Base-by-base conservation (phyloP, 2,888 invertebrate species). In the Synergus umbraculus region DNA sequence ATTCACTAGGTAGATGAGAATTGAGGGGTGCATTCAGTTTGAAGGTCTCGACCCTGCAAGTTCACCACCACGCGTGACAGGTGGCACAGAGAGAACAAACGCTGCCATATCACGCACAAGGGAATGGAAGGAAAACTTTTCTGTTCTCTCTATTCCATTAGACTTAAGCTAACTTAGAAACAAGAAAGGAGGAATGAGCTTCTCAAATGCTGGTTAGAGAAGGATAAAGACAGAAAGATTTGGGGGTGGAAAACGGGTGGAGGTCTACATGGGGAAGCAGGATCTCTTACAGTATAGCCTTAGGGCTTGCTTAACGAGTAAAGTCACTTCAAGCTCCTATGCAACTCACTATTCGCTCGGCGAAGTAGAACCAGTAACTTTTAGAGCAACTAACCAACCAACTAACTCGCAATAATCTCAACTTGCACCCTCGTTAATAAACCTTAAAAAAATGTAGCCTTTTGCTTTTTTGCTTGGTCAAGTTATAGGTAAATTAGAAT, bases 221-320 rank as follows among this genome's bases (percentile, higher is more conserved):
- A 37, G 5, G 64, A 43, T 58, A 76, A 37, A 77, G 76, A 49
- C 60, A 77, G 76, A 81, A 78, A 66, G 79, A 49, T 49, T 49
- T 49, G 0, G 49, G 15, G 2, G 10, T n/a, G 8, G 49, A 49
- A 49, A 49, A 7, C 15, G 15, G 49, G 7, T 49, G 5, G n/a
- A 49, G 60, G 3, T 60, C 60, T 60, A 22, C 22, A 18, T 18
- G 60, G 22, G 10, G 58, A 18, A 64, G 78, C 66, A 76, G 78
- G 65, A 79, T 82, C 76, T 78, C 79, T 81, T 79, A 81, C 76
- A 82, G 82, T 84, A 83, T 80, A 86, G 87, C 89, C 88, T 69
- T 82, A 80, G 88, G 88, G 88, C 86, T 87, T 87, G 85, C 87
- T 88, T 89, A 90, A 90, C 88, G 87, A 90, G 88, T 88, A 88